Evolutionary conservation across 2,797 vertebrate species (phyloP), one percentile per base, ranked within the genome.

Genomic region (Scomberomorus guttatus): DNA sequence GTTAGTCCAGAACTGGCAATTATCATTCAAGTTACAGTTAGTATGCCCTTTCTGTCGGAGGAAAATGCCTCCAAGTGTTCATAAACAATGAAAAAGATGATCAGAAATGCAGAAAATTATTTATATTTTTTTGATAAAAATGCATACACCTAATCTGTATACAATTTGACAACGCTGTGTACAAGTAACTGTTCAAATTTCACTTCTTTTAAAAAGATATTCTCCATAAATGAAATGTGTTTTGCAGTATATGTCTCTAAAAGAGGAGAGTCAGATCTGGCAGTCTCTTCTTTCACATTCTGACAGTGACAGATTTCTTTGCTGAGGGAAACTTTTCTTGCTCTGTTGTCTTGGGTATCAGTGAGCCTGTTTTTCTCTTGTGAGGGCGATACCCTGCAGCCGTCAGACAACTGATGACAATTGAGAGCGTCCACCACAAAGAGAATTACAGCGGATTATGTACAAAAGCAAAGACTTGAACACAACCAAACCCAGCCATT

Each of bases 401-500:
- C 52, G 46, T 84, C 87, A 86, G 72, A 89, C 80, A 90, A 86
- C 82, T 76, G 80, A 46, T 79, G 87, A 90, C 89, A 92, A 86
- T 84, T 65, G 80, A 89, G 79, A 85, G 75, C 42, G 52, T 88
- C 88, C 67, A 66, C 67, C 89, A 92, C 91, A 93, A 92, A 91
- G 88, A 90, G 91, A 92, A 94, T 93, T 90, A 93, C 86, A 83
- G 68, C 48, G 85, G 91, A 94, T 95, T 94, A 94, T 77, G 75
- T 80, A 75, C 71, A 81, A 87, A 90, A 67, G 88, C 85, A 79
- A 73, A 70, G 86, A 83, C 86, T 79, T 82, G 72, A 90, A 80
- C 72, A 75, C 74, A 81, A 75, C 70, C 83, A 85, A 68, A 90
- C 72, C 80, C 84, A 89, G 60, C 71, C 88, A 80, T 86, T 91